Conservation (phyloP, 23 tunicate species). For the Phallusia fumigata region DNA sequence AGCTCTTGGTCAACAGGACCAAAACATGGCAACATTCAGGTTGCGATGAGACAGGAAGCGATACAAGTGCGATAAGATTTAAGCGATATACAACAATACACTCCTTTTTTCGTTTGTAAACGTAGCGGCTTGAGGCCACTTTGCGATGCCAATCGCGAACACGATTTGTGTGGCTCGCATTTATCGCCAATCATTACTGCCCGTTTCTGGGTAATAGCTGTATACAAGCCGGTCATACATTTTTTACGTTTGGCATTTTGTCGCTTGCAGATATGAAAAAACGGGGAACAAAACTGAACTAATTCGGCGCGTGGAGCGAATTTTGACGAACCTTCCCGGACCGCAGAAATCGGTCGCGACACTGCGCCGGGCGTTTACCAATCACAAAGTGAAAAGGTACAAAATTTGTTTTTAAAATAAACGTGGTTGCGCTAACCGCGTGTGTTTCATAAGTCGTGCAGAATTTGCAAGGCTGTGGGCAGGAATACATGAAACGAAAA, state of each 20-base stretch:
- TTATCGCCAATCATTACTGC: too few relatives aligned
- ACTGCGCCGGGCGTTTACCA: neutral
- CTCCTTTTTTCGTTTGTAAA: neutral
- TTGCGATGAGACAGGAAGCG: neutral
- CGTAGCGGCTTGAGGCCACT: neutral
- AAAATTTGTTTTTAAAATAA: neutral
- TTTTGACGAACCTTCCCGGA: neutral
- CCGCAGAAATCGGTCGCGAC: neutral
- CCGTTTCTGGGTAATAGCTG: neutral
- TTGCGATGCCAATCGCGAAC: too few relatives aligned
- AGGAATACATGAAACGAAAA: constrained; percentile 34
- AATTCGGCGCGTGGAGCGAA: neutral
- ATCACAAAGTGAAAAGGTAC: neutral
- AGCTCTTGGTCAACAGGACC: too few relatives aligned
- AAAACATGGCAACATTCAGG: too few relatives aligned
- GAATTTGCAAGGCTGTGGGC: constrained; percentile 34
- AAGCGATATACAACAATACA: neutral
- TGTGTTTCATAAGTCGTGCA: constrained; percentile 23
- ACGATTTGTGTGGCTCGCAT: too few relatives aligned
- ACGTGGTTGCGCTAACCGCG: too few relatives aligned
- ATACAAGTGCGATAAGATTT: neutral
- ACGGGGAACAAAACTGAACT: constrained; percentile 11
- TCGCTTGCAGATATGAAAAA: constrained; percentile 3
- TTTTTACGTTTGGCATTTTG: too few relatives aligned
- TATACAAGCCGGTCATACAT: neutral